phyloP scores from a whole-genome alignment of 2,797 vertebrate species.

The Pelobates cultripes region DNA sequence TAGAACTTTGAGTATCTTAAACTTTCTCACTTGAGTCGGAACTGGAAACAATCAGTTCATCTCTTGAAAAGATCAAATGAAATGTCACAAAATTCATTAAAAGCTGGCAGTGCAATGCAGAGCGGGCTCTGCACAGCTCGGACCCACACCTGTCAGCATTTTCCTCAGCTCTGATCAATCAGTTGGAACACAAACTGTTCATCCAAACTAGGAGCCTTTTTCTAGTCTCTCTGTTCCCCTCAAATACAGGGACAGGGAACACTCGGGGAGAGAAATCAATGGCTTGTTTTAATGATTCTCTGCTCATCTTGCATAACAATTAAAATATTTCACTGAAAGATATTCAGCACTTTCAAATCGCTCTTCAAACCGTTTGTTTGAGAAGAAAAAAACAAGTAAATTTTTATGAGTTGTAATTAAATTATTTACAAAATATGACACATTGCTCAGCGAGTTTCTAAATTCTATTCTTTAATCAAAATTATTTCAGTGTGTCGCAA shows the following conservation, averaged over 20 bases:
- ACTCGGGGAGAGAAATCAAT: neutral
- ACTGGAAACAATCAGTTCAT: slow-evolving; percentile 47
- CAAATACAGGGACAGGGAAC: neutral
- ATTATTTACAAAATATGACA: neutral
- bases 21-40: slow-evolving; percentile 23
- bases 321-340: neutral
- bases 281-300: neutral
- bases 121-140: neutral
- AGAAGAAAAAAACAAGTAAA: neutral
- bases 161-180: slow-evolving; percentile 38
- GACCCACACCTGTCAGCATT: slow-evolving; percentile 39
- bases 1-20: neutral
- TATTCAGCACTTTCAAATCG: neutral
- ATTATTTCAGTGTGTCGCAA: too few relatives aligned
- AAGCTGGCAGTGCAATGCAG: slow-evolving; percentile 21
- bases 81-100: slow-evolving; percentile 50
- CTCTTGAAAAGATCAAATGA: slow-evolving; percentile 36
- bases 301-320: neutral
- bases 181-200: slow-evolving; percentile 29
- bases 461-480: too few relatives aligned
- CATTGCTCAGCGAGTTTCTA: too few relatives aligned
- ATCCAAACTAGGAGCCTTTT: slow-evolving; percentile 17
- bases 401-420: neutral
- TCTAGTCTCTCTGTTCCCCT: slow-evolving; percentile 5
- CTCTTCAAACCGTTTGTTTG: neutral